These are phyloP conservation scores for Myotis findleyi DNA, from an alignment of 2,797 vertebrate genomes.

Conservation along the genomic window DNA sequence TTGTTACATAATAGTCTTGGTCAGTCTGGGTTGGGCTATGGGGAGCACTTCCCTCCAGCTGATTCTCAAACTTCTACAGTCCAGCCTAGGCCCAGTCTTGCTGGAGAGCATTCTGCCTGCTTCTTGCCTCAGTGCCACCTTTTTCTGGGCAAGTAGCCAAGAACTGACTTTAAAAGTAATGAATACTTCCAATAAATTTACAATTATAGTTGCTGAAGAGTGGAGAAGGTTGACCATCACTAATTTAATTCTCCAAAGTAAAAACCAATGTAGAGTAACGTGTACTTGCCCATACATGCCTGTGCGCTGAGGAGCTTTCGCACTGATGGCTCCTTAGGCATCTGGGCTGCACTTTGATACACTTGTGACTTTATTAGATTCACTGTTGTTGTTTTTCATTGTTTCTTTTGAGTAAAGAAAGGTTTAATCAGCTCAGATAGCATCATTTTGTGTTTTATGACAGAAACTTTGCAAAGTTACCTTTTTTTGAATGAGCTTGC, in stretches of 20 bases:
- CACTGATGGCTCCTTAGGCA: conserved; percentile 8
- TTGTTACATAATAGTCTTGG: background rate
- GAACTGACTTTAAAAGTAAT: conserved; percentile 41
- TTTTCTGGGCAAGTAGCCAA: conserved; percentile 66
- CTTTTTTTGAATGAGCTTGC: conserved; percentile 56
- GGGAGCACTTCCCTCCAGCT: background rate
- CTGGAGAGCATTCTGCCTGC: conserved; percentile 14
- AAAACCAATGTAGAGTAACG: conserved; percentile 19
- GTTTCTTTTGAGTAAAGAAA: conserved; percentile 73
- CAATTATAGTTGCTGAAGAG: conserved; percentile 38
- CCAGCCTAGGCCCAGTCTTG: conserved; percentile 4
- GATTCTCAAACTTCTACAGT: background rate
- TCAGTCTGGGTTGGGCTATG: background rate
- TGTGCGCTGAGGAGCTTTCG: conserved; percentile 63
- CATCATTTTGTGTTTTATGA: conserved; percentile 78
- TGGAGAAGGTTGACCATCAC: conserved; percentile 51
- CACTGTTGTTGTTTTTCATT: conserved; percentile 58
- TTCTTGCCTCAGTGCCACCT: conserved; percentile 61
- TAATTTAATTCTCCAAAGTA: background rate
- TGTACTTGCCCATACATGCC: background rate
- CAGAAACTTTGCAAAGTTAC: conserved; percentile 66
- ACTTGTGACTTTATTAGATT: conserved; percentile 73
- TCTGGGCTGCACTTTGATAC: conserved; percentile 67
- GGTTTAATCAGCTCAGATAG: conserved; percentile 82
- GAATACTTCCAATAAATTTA: conserved; percentile 53